Evolutionary conservation across 1,140 invertebrate genomes (phyloP), one percentile per base, ranked within the genome.

Genomic region (Geopemphigus sp.): DNA sequence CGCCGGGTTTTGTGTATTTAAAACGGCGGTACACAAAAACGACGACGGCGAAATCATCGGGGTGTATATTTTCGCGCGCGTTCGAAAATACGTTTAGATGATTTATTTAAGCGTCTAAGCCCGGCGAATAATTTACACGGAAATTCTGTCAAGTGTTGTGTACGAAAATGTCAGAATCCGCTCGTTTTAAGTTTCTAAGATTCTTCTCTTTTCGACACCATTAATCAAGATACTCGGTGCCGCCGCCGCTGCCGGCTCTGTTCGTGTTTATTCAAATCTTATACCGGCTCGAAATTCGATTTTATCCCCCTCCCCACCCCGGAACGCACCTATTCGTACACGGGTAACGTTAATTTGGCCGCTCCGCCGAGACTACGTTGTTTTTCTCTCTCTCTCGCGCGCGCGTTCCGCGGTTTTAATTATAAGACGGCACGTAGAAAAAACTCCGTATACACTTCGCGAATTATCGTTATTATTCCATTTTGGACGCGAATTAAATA

Each of bases 171-270:
- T 68, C 39, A 68, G 64, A 47, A 68, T 68, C 64, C 1, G 24
- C 64, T 68, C 39, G 64, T 68, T 47, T 68, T 68, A 68, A 47
- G 64, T 47, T 68, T 68, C 32, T 68, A 47, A 15, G 64, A 19
- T 68, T 68, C 64, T 68, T 68, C 64, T 68, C 39, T 68, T 66
- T 47, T 68, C n/a, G 45, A 68, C 64, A 47, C 39, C 64, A 68
- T 68, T 68, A 47, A 68, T 68, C 64, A 68, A 68, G 39, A 68
- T 68, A 68, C 32, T 68, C 22, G 22, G 64, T 68, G 64, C 1
- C 64, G n/a, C 64, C 15, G 1, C 39, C 47, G 39, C 32, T 39
- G 8, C 32, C 8, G 3, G 32, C 47, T 68, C 5, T 68, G 15
- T 68, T 47, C 22, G n/a, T n/a, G 64, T 47, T 68, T 68, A 47